These are phyloP conservation scores for Tapirus terrestris DNA, from an alignment of 2,113 vertebrate genomes.

Conservation along the genomic window DNA sequence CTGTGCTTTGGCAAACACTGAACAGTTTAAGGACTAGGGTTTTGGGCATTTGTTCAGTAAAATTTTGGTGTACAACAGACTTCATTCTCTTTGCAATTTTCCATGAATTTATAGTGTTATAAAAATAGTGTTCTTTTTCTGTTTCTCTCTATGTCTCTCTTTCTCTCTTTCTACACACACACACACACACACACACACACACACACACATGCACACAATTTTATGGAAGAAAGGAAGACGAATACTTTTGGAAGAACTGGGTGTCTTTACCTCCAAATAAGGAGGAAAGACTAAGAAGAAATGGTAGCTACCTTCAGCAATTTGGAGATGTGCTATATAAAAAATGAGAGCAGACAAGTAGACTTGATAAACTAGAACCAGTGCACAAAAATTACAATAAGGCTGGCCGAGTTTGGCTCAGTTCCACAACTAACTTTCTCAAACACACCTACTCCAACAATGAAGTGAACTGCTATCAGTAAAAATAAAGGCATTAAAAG, in stretches of 20 bases:
- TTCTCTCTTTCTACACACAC: not conserved
- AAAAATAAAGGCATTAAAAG: not conserved
- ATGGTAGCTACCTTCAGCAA: not conserved
- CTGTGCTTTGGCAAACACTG: not conserved
- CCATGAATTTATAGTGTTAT: not conserved
- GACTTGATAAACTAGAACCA: not conserved
- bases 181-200: not conserved
- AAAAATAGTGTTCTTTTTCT: not conserved
- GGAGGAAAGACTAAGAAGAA: not conserved
- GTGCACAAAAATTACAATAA: not conserved
- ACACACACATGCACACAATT: not conserved
- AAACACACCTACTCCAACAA: not conserved
- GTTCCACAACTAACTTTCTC: not conserved
- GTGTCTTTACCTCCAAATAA: not conserved
- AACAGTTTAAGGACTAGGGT: not conserved
- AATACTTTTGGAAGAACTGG: not conserved
- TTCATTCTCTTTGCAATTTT: not conserved
- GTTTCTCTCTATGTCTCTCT: not conserved
- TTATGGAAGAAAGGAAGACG: not conserved
- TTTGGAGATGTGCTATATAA: not conserved
- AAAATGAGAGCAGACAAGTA: not conserved
- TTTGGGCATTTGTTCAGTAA: not conserved
- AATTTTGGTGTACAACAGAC: not conserved
- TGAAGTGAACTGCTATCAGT: not conserved
- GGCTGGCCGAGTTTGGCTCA: not conserved